Evolutionary conservation across 2,797 vertebrate species (phyloP), one percentile per base, ranked within the genome.

Genomic region (Lindbergichthys nudifrons): DNA sequence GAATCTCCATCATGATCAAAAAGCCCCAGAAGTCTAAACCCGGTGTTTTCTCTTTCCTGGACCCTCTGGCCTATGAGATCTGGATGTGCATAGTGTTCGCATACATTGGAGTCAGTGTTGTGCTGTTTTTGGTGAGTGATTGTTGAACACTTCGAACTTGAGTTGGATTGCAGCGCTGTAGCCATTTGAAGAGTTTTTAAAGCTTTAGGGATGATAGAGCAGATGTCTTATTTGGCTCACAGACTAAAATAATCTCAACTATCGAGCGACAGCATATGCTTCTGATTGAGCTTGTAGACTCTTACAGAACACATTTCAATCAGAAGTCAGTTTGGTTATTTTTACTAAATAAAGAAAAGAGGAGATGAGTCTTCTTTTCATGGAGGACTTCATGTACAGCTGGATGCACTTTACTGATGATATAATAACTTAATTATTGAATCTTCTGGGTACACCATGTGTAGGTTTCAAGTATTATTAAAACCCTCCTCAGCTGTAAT

Each of bases 61-160:
- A 99, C 82, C 98, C 98, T 23, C 94, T 99, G 94, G 98, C 98
- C 42, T 99, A 99, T 75, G 98, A 99, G 94, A 99, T 99, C 86
- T 99, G 98, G 98, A 99, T 99, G 98, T 99, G 98, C 92, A 99
- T 99, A 86, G 97, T 99, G 81, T 99, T 99, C 88, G 98, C 98
- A 83, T 99, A 99, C 94, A 99, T 99, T 77, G 98, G 98, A 72
- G 98, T 99, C 95, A 99, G 98, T 82, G 98, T 99, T 82, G 98
- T 99, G 90, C 95, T 99, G 64, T 99, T 99, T 94, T 95, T 99
- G 92, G 98, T 99, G 86, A 93, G 93, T 87, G 50, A 47, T 39
- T 36, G 3, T 50, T 54, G 26, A n/a, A 11, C 56, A 41, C 41
- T 63, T 56, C 62, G 48, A 30, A 2, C 14, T 62, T 63, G 21